Conservation (phyloP, 2,888 invertebrate species). For the Ceraclea dissimilis region DNA sequence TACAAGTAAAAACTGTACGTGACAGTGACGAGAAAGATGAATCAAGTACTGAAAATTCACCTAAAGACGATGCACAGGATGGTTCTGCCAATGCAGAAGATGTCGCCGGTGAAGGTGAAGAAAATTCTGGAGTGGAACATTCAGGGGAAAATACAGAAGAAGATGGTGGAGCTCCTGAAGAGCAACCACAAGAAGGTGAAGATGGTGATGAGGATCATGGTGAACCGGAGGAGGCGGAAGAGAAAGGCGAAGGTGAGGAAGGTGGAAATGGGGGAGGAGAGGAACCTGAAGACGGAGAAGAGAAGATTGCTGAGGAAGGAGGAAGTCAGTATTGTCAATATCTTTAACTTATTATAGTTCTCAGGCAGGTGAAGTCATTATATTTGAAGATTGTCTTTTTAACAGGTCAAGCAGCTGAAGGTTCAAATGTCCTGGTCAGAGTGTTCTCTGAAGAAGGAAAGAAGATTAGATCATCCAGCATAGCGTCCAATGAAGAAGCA, state of each 20-base stretch:
- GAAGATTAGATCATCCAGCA: not conserved
- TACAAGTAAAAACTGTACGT: too few species aligned
- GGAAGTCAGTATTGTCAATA: not conserved
- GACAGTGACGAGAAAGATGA: too few species aligned
- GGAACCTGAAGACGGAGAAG: conserved; percentile 3
- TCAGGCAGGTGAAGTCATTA: not conserved
- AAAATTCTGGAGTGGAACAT: not conserved
- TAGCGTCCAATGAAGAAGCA: not conserved
- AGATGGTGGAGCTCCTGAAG: conserved; percentile 1
- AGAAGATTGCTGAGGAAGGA: not conserved
- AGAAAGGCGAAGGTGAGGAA: conserved; percentile 6
- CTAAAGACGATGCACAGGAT: too few species aligned
- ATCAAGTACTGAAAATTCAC: too few species aligned
- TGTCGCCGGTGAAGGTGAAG: not conserved
- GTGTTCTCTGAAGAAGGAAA: not conserved
- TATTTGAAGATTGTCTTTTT: not conserved
- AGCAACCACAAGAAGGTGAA: not conserved
- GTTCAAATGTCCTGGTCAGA: not conserved
- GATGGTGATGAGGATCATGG: conserved; percentile 1
- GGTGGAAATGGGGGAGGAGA: not conserved
- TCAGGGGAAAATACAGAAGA: not conserved
- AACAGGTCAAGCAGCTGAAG: not conserved
- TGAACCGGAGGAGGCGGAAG: not conserved
- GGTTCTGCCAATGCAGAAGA: not conserved
- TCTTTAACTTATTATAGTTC: too few species aligned